Evolutionary conservation across 2,113 vertebrate species (phyloP), one percentile per base, ranked within the genome.

Genomic region (Irena cyanogastra): DNA sequence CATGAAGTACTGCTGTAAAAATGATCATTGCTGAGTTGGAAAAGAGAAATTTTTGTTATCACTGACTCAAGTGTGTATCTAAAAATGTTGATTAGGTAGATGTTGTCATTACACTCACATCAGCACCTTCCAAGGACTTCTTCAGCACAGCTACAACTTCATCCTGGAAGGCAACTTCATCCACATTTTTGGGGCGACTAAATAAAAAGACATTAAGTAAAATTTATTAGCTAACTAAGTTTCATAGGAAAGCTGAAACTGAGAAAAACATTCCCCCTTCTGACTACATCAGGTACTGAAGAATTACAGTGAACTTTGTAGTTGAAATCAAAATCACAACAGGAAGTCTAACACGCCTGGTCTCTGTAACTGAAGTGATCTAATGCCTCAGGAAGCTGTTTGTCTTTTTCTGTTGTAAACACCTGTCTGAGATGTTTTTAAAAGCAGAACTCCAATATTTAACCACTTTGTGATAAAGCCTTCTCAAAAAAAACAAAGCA

Each of bases 81-180:
- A 16, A 81, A 81, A 10, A 31, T 30, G 57, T 18, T 44, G 44
- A 71, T 7, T 12, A 16, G 22, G 31, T 26, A 50, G n/a, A 50
- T 27, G 28, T 5, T 66, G 42, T 7, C 16, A 17, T 37, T 64
- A 13, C 56, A 99, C 99, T 98, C 90, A 99, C 99, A 97, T 99
- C 99, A 84, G 99, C 99, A 95, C 99, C 99, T 87, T 99, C 98
- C 97, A 99, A 96, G 72, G 99, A 99, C 79, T 99, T 99, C 97
- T 99, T 99, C 87, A 99, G 95, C 24, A 99, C 99, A 30, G 99
- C 98, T 66, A 99, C 98, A 77, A 99, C 99, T 97, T 99, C 99
- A 77, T 99, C 99, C 96, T 99, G 99, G 96, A 98, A 99, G 31
- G 99, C 99, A 1, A 99, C 99, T 91, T 99, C 99, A 97, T 99